Conservation (phyloP, 2,797 vertebrate genomes). For the Glyptemys insculpta region DNA sequence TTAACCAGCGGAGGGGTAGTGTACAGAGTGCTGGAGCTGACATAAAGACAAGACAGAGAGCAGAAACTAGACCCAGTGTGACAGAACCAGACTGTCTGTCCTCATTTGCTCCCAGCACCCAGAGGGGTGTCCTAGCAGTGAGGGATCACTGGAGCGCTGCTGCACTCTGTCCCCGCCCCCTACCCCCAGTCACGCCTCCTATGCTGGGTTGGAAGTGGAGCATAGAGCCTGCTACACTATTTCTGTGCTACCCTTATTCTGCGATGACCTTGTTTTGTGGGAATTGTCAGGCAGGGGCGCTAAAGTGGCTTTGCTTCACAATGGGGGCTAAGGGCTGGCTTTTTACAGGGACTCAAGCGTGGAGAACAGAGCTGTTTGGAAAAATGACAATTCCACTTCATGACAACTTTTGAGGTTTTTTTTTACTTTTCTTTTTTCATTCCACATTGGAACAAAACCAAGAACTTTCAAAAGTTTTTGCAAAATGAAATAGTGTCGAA, state of each 20-base stretch:
- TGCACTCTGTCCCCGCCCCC: accelerated
- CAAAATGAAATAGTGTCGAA: not conserved
- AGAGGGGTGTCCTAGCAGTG: not conserved
- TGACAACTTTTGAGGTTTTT: not conserved
- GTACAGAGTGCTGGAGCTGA: not conserved
- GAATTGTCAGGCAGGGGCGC: not conserved
- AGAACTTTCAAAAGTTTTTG: not conserved
- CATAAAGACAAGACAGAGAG: not conserved
- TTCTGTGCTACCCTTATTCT: not conserved
- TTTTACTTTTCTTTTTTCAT: not conserved
- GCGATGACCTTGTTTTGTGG: not conserved
- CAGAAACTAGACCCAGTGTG: accelerated
- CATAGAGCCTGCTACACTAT: not conserved
- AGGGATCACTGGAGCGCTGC: not conserved
- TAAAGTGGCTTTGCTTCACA: not conserved
- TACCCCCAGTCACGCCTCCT: not conserved
- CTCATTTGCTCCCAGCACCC: not conserved
- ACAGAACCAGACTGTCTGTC: not conserved
- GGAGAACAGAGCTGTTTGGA: not conserved
- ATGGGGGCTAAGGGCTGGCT: accelerated
- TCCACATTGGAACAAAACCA: not conserved
- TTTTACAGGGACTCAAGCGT: not conserved
- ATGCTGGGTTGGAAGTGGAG: not conserved
- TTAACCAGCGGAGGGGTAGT: not conserved
- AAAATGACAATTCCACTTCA: not conserved